Base-by-base conservation (phyloP, 2,888 invertebrate genomes). In the Brachypterus glaber region DNA sequence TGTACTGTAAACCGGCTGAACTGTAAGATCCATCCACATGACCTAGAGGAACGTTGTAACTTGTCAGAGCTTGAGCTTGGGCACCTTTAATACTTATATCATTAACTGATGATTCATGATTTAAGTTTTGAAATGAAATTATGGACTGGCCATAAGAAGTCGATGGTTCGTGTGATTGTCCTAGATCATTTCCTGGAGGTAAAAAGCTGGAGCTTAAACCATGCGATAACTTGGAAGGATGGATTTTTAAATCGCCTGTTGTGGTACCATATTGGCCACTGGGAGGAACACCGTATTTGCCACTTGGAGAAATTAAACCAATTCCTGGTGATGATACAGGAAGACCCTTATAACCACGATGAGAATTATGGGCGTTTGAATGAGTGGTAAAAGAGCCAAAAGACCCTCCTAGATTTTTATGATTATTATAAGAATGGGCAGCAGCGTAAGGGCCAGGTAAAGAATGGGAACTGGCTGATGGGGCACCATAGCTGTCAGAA, bases 191-290 rank as follows among this genome's bases (percentile, higher is more conserved):
- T 0, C 74, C 70, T 2, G 80, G 78, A 1, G 80, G 77, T 21
- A 80, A 61, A 51, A 81, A 81, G 0, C 74, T 62, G 1, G 71
- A 68, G 9, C 21, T 64, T 3, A 86, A 62, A 0, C 81, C 82
- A 27, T 11, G 7, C 5, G 4, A 4, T 5, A 27, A 11, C 8
- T 4, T 9, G 12, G 11, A 11, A 11, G 11, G 11, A 9, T 27
- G 27, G 12, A 4, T 13, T 9, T 5, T 11, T 5, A 9, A 5
- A 9, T 13, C 27, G 5, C 7, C 7, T 4, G 27, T 11, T 3
- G 64, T 61, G n/a, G 65, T 62, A 18, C 68, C 68, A 48, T 67
- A 64, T 38, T 62, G 58, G 12, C 70, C 66, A 18, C 70, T 72
- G 1, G 73, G 72, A 17, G 76, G 76, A 0, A 74, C 72, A 1